phyloP scores from a whole-genome alignment of 2,113 vertebrate genomes.

The Gracilinanus agilis region DNA sequence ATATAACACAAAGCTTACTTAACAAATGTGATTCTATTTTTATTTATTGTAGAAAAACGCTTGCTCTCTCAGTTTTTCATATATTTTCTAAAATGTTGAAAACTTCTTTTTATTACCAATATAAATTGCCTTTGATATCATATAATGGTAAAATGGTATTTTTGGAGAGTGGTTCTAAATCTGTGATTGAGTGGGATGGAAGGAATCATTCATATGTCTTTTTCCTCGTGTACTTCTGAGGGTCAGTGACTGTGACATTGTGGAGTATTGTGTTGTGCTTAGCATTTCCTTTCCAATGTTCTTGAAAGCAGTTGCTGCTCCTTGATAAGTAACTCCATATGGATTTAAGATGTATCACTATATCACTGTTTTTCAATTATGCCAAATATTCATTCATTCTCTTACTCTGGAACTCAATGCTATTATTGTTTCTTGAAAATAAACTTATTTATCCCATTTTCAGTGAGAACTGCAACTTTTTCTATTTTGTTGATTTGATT shows the following conservation, averaged over 20 bases:
- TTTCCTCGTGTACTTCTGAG: slow-evolving; percentile 24
- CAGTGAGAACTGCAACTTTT: slow-evolving; percentile 31
- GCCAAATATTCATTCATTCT: slow-evolving; percentile 69
- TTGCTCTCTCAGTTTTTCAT: no score
- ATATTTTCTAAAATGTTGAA: no score
- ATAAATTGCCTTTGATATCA: no score
- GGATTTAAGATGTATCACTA: slow-evolving; percentile 58
- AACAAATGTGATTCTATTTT: no score
- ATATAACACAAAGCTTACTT: no score
- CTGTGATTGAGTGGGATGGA: no score
- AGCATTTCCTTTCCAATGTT: slow-evolving; percentile 37
- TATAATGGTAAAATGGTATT: no score
- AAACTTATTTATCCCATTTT: slow-evolving; percentile 47
- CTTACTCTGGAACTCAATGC: slow-evolving; percentile 48
- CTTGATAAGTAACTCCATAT: slow-evolving; percentile 71
- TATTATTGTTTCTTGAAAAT: slow-evolving; percentile 57
- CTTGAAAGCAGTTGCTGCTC: slow-evolving; percentile 51
- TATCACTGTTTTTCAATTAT: slow-evolving; percentile 64
- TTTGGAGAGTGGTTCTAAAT: no score
- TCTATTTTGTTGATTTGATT: slow-evolving; percentile 34
- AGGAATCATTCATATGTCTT: background rate
- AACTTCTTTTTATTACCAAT: no score
- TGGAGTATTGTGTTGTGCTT: background rate
- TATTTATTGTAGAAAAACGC: no score
- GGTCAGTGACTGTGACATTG: background rate